Conservation (phyloP, 2,113 vertebrate species). For the Megaptera novaeangliae region DNA sequence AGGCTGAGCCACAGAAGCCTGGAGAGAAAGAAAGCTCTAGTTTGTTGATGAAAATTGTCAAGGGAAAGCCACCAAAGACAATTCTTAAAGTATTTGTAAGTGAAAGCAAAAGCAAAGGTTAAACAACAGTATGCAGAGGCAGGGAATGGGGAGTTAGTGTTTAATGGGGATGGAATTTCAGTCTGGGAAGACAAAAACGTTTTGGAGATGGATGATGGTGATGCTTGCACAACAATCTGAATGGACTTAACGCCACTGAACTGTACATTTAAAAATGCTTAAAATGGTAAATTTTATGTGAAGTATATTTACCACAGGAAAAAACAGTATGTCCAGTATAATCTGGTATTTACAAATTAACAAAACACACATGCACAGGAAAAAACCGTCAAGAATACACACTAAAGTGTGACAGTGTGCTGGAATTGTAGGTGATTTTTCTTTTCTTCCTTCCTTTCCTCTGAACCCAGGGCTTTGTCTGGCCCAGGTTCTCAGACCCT, state of each 20-base stretch:
- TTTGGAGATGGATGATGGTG: not conserved
- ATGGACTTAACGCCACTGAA: not conserved
- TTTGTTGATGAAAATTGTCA: not conserved
- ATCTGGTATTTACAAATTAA: not conserved
- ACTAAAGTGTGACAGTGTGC: not conserved
- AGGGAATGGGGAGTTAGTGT: fast-evolving
- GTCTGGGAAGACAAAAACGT: not conserved
- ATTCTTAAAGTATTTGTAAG: not conserved
- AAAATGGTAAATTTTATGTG: not conserved
- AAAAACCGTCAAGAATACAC: not conserved
- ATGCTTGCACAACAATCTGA: not conserved
- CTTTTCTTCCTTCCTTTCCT: not conserved
- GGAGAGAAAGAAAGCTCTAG: not conserved
- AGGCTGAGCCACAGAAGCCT: not conserved
- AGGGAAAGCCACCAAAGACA: not conserved
- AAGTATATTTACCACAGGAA: not conserved
- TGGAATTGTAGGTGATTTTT: not conserved
- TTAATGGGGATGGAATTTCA: not conserved
- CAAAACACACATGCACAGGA: not conserved
- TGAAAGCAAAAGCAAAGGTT: not conserved
- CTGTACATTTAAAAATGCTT: not conserved
- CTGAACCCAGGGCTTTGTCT: not conserved
- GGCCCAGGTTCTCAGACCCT: not conserved
- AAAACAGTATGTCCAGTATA: not conserved
- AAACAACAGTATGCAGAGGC: not conserved